Percentiles rank a stretch among this genome's conserved stretches.
Evolutionary conservation across 1,140 invertebrate genomes (phyloP).

Genomic region (Rhizoglyphus robini): DNA sequence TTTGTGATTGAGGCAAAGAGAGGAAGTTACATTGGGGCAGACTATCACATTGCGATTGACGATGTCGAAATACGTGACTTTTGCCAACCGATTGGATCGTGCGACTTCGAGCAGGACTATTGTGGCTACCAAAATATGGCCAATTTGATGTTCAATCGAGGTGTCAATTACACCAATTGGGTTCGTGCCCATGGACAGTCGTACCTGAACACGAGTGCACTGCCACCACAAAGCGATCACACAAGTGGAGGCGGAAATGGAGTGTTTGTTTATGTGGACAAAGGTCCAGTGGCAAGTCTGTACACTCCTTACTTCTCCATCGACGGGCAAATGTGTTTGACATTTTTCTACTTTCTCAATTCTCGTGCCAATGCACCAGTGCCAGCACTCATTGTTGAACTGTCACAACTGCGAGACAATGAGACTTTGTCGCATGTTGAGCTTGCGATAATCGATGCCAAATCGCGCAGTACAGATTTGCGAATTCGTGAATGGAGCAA

Average conservation of each 20-base stretch:
- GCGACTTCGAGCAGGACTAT: constrained; percentile 32
- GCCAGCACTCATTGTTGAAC: too few species aligned
- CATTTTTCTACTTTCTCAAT: constrained; percentile 22
- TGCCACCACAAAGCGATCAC: constrained; percentile 18
- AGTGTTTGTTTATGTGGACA: constrained; percentile 15
- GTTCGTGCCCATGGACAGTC: neutral
- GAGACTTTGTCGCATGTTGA: too few species aligned
- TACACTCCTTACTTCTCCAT: constrained; percentile 21
- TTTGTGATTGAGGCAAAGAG: constrained; percentile 22
- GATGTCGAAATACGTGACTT: constrained; percentile 26
- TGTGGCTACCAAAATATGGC: constrained; percentile 30
- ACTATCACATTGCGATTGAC: constrained; percentile 23
- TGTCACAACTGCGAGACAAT: too few species aligned
- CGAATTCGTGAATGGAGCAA: neutral
- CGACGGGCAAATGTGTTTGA: constrained; percentile 15
- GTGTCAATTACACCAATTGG: neutral
- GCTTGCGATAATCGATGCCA: too few species aligned
- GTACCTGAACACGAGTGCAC: neutral
- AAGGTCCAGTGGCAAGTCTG: constrained; percentile 11
- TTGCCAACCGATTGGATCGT: constrained; percentile 27
- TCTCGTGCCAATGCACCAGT: too few species aligned
- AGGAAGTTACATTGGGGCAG: neutral
- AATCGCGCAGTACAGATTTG: too few species aligned
- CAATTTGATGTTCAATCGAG: constrained; percentile 19
- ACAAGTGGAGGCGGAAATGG: constrained; percentile 24